Conservation (phyloP, 1,140 invertebrate species). For the Dendrolimus kikuchii region DNA sequence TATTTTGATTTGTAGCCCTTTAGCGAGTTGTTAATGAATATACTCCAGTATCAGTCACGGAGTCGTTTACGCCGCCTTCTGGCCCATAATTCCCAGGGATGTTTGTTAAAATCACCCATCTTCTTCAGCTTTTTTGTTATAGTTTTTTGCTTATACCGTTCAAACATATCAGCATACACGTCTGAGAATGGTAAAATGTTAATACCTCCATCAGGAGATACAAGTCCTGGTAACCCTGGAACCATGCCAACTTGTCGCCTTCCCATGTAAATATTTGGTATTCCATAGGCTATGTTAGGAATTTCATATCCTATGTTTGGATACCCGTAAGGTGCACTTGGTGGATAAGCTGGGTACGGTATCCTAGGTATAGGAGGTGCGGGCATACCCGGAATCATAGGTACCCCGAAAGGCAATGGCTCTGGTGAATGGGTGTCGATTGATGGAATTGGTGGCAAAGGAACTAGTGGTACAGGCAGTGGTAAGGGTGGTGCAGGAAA, state of each 20-base stretch:
- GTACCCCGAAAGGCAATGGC: conserved; percentile 23
- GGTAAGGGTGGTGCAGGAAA: not conserved
- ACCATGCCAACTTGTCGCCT: conserved; percentile 29
- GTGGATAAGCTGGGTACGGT: conserved; percentile 8
- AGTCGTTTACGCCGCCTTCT: too few relatives aligned
- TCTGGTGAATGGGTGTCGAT: conserved; percentile 8
- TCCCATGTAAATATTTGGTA: too few relatives aligned
- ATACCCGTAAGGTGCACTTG: not conserved
- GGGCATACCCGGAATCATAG: conserved; percentile 17
- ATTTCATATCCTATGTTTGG: too few relatives aligned
- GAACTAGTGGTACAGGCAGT: conserved; percentile 5
- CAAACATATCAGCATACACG: conserved; percentile 45
- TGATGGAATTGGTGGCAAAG: conserved; percentile 6
- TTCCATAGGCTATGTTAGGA: too few relatives aligned
- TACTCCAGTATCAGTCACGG: too few relatives aligned
- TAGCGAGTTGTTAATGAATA: too few relatives aligned
- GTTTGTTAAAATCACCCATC: conserved; percentile 27
- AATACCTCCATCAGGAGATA: conserved; percentile 43
- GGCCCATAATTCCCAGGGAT: conserved; percentile 5
- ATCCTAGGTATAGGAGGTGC: conserved; percentile 19
- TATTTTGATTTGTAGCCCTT: too few relatives aligned
- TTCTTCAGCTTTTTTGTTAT: conserved; percentile 34
- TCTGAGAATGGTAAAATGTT: conserved; percentile 61
- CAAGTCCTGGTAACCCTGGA: conserved; percentile 46
- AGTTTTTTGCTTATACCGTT: conserved; percentile 48